Base-by-base conservation (phyloP, 1,140 invertebrate species). In the Papilio glaucus region DNA sequence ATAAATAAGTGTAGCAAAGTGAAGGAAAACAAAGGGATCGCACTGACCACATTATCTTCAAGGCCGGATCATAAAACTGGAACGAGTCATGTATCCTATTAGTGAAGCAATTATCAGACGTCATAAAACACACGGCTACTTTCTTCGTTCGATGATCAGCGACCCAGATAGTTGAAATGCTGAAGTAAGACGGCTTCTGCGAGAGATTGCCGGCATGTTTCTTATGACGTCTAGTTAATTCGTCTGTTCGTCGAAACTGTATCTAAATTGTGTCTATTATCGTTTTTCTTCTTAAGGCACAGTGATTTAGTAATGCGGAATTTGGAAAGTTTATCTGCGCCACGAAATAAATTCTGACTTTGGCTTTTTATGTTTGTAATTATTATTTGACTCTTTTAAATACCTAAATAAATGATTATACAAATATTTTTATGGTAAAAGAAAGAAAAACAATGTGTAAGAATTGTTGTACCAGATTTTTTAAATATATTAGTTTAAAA, bases 71-170 rank as follows among this genome's bases (percentile, higher is more conserved):
- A 29, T 69, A 69, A 69, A 69, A 33, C 15, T 42, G 4, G 42
- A 37, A 49, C 8, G 42, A 53, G 67, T 49, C 24, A 0, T 69
- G 67, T 49, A 69, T 49, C 42, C 41, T 37, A 37, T 53, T 53
- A 29, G 24, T 4, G n/a, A 53, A 33, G 42, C 15, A 49, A 69
- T 69, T 49, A 69, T 69, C 67, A 45, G 67, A 69, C 42, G 67
- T 69, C 67, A 69, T 69, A 69, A 69, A 69, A 69, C 67, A 69
- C 67, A 69, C 67, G 42, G 41, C 42, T 33, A 26, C 67, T n/a
- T 49, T 49, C 42, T 15, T 24, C n/a, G 26, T 68, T 68, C 65
- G 41, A 49, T 68, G 21, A 53, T 39, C 24, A 42, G 9, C 63
- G 38, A 45, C 65, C 38, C 41, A 49, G 13, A 45, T 68, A 45